Evolutionary conservation across 2,888 invertebrate genomes (phyloP).

Genomic region (Stenurella melanura): DNA sequence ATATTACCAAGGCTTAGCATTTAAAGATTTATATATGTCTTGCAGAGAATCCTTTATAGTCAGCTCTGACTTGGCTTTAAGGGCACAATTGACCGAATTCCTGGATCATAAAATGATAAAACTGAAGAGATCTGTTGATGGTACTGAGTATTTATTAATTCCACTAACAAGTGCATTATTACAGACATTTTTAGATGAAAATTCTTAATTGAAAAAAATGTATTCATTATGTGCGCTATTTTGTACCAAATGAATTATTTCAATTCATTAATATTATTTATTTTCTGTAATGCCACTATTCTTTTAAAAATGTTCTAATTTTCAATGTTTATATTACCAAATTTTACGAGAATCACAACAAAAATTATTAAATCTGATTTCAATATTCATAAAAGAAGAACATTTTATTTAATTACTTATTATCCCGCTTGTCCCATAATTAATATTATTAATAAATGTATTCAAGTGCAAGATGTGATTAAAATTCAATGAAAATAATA

Average conservation of each 20-base stretch:
- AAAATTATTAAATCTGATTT: too few species aligned
- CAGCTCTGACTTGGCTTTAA: conserved; percentile 92
- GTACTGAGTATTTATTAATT: conserved; percentile 87
- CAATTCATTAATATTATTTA: not conserved
- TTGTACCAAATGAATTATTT: not conserved
- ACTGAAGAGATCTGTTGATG: conserved; percentile 86
- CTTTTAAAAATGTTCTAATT: too few species aligned
- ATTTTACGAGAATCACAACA: too few species aligned
- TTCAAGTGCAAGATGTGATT: too few species aligned
- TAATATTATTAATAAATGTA: too few species aligned
- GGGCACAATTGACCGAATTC: conserved; percentile 96
- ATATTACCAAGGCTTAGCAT: conserved; percentile 89
- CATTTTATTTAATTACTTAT: too few species aligned
- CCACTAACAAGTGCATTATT: conserved; percentile 84
- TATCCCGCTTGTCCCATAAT: too few species aligned
- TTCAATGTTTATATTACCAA: too few species aligned
- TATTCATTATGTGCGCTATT: not conserved
- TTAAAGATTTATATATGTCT: conserved; percentile 89
- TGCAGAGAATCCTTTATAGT: conserved; percentile 94
- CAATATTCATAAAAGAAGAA: too few species aligned
- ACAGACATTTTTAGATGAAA: conserved; percentile 84
- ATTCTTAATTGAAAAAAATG: conserved; percentile 30
- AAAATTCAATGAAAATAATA: too few species aligned
- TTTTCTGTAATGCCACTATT: not conserved
- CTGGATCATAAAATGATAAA: conserved; percentile 94